Conservation (phyloP, 92 coral and sea anemone species). For the Metridium senile region DNA sequence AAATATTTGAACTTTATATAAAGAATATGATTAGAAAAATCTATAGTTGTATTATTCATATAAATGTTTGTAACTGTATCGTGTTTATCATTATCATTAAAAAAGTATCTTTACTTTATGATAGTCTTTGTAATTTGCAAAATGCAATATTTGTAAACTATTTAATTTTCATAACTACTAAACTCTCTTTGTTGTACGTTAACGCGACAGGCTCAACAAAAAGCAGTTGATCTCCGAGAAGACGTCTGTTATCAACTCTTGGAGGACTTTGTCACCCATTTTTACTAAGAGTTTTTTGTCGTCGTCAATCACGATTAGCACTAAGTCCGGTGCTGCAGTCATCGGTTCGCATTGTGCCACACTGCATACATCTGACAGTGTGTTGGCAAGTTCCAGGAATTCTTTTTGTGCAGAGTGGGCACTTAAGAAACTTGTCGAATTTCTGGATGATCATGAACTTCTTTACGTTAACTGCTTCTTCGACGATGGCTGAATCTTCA, state of each 20-base stretch:
- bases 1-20: not conserved
- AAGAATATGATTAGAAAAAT: not conserved
- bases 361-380: slow-evolving; percentile 59
- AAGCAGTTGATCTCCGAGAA: slow-evolving; percentile 43
- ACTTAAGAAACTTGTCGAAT: slow-evolving; percentile 36
- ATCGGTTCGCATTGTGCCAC: slow-evolving; percentile 59
- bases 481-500: not conserved
- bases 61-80: not conserved
- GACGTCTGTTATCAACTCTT: slow-evolving; percentile 37
- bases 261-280: slow-evolving; percentile 61
- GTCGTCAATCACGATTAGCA: slow-evolving; percentile 51
- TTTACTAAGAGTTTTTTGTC: slow-evolving; percentile 63
- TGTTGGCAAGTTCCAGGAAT: slow-evolving; percentile 52
- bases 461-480: slow-evolving; percentile 51
- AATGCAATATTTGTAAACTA: not conserved
- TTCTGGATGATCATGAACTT: not conserved
- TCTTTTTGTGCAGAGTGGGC: slow-evolving; percentile 55
- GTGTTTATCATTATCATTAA: no score
- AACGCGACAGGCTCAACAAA: slow-evolving; percentile 38
- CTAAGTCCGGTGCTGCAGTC: slow-evolving; percentile 52
- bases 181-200: slow-evolving; percentile 52
- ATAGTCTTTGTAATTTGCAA: not conserved
- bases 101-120: not conserved
- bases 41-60: not conserved
- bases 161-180: slow-evolving; percentile 44